Base-by-base conservation (phyloP, 2,888 invertebrate species). In the Amblyjoppa fuscipennis region DNA sequence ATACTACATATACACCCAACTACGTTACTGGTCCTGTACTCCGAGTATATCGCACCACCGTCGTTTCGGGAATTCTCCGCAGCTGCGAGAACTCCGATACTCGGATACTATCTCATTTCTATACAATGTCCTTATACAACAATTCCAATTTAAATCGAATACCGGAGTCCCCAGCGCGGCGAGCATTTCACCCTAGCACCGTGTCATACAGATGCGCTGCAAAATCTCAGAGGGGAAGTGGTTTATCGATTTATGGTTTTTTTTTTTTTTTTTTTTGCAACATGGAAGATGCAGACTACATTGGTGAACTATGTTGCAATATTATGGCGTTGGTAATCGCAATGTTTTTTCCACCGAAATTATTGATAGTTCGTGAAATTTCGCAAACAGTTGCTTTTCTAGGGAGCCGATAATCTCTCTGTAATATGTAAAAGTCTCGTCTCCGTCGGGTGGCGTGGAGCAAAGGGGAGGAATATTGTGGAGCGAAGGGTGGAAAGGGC, bases 91-190 rank as follows among this genome's bases (percentile, higher is more conserved):
- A 84, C 66, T 13, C 53, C 69, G 64, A 59, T 41, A 53, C 25
- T 38, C 61, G 73, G 66, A 74, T 74, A 81, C 66, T 61, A 81
- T 84, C 73, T 84, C 73, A 51, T 49, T 76, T 77, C 71, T 73
- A 61, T 59, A 41, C 73, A 45, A 68, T 73, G 61, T 61, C 61
- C 68, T 64, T 49, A 56, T 66, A 81, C 84, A 84, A 84, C 84
- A 81, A 69, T 84, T 84, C 59, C 76, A 69, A 69, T 84, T 61
- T 73, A 25, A 73, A 66, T 77, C 25, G 56, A 45, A 38, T 68
- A 81, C 77, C 61, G 81, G 49, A 13, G n/a, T 69, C 59, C n/a
- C 51, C 25, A 16, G 11, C 20, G 9, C 25, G 49, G 31, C 25
- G 28, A 3, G 28, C 28, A 59, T 25, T 25, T 25, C 9, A 25